Conservation (phyloP, 2,888 invertebrate genomes). For the Pomacea canaliculata region DNA sequence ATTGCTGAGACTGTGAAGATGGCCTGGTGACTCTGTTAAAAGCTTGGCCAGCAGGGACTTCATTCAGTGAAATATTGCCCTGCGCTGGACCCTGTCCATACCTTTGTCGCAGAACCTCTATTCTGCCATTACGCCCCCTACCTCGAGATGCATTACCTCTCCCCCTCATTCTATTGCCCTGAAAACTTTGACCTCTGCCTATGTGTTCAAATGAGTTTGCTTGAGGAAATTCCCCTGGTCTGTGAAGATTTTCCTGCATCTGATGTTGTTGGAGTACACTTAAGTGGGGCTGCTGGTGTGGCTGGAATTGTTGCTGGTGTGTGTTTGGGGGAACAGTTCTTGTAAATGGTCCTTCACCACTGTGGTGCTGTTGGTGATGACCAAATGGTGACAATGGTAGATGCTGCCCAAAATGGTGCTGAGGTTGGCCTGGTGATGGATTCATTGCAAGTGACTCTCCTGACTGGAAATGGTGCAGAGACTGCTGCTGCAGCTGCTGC, state of each 20-base stretch:
- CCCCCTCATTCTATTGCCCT: neutral
- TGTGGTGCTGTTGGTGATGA: neutral
- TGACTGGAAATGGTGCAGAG: neutral
- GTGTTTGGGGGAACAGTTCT: neutral
- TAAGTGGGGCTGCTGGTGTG: conserved; percentile 3
- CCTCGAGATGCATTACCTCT: conserved; percentile 4
- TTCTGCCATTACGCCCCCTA: neutral
- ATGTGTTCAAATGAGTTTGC: neutral
- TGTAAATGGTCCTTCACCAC: neutral
- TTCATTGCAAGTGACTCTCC: neutral
- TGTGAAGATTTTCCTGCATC: neutral
- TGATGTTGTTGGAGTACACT: neutral
- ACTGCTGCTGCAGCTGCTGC: neutral
- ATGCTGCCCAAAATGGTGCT: neutral
- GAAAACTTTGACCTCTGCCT: neutral
- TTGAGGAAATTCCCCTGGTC: neutral
- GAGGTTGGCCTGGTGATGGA: neutral
- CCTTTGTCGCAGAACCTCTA: neutral
- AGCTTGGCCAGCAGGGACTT: too few relatives aligned
- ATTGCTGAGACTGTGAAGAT: too few relatives aligned
- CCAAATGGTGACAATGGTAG: neutral
- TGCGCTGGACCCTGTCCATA: neutral
- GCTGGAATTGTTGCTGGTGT: conserved; percentile 3
- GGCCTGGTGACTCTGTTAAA: too few relatives aligned
- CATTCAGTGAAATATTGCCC: too few relatives aligned